phyloP scores from a whole-genome alignment of 2,797 vertebrate genomes.

The Anniella stebbinsi region DNA sequence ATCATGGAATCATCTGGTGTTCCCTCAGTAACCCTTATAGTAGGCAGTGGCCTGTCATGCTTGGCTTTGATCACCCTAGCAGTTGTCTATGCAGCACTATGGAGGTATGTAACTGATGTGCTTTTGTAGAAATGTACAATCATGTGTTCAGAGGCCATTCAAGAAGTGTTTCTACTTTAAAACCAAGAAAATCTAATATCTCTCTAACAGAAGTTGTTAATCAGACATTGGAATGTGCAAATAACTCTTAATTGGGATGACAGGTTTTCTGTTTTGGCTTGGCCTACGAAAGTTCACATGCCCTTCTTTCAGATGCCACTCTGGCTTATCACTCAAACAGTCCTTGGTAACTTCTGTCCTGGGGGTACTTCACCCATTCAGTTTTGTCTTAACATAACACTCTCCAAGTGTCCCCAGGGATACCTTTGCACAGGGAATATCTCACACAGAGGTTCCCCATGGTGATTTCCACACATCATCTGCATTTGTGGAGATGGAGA shows the following conservation, averaged over 20 bases:
- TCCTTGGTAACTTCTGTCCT: conserved; percentile 10
- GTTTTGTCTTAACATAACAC: not conserved
- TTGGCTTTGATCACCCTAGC: conserved; percentile 96
- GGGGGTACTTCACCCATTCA: not conserved
- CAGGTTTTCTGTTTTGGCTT: conserved; percentile 36
- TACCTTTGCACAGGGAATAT: not conserved
- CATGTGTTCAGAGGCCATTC: conserved; percentile 34
- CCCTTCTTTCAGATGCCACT: not conserved
- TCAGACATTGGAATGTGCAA: conserved; percentile 1
- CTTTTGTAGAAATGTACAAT: conserved; percentile 18
- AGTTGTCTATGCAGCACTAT: conserved; percentile 94
- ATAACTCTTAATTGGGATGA: conserved; percentile 38
- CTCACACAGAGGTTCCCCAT: not conserved
- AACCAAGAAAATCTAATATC: not conserved
- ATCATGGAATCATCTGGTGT: conserved; percentile 98
- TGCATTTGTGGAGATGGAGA: not conserved
- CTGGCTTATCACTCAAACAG: not conserved
- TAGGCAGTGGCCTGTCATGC: conserved; percentile 98
- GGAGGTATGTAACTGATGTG: conserved; percentile 88
- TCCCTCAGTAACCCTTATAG: conserved; percentile 98
- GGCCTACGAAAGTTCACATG: conserved; percentile 23
- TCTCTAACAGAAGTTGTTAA: conserved; percentile 27
- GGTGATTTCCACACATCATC: not conserved
- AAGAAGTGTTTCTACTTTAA: conserved; percentile 8
- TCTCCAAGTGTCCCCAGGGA: not conserved